Evolutionary conservation across 2,113 vertebrate species (phyloP).

Genomic region (Xyrauchen texanus): DNA sequence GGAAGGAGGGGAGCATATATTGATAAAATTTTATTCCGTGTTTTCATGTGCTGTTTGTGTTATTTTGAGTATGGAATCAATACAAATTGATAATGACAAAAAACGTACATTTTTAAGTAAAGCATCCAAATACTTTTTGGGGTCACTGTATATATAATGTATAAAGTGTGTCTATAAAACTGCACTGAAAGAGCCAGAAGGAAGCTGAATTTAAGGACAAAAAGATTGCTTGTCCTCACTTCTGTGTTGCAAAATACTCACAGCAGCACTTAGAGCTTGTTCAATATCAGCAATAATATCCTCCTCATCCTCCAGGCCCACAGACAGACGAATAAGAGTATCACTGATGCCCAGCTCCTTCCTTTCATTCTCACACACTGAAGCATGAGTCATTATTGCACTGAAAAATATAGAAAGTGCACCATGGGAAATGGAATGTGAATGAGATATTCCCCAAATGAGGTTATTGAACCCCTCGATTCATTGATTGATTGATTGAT

Average conservation of each 20-base stretch:
- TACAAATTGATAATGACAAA: no score
- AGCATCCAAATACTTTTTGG: no score
- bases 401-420: constrained; percentile 61
- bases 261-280: constrained; percentile 83
- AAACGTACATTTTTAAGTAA: no score
- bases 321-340: constrained; percentile 85
- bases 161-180: no score
- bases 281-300: constrained; percentile 85
- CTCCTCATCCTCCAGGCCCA: constrained; percentile 86
- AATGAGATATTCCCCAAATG: not conserved
- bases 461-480: not conserved
- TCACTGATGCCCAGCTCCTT: constrained; percentile 83
- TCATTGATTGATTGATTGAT: not conserved
- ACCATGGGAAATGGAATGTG: not conserved
- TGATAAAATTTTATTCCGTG: no score
- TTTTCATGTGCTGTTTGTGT: no score
- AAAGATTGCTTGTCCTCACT: no score
- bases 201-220: no score
- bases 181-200: no score
- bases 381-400: constrained; percentile 90
- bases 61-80: no score
- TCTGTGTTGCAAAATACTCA: constrained; percentile 67
- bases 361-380: constrained; percentile 81
- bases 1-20: no score
- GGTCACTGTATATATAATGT: no score